Evolutionary conservation across 2,113 vertebrate genomes (phyloP).

Genomic region (Pachyramphus minor): DNA sequence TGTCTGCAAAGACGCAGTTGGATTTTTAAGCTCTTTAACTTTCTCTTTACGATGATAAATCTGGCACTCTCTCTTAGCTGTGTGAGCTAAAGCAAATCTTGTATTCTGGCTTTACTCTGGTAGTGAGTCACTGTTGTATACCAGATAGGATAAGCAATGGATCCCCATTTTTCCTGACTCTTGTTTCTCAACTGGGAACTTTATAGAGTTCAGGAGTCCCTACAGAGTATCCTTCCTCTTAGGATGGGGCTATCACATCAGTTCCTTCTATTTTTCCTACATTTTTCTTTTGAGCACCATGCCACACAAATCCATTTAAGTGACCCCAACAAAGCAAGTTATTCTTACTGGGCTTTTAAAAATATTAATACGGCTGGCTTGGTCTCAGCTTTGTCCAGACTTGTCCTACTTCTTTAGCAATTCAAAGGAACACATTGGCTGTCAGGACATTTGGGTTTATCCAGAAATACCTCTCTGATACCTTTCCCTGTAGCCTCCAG

Average conservation of each 20-base stretch:
- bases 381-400: neutral
- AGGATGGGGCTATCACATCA: neutral
- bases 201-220: accelerated
- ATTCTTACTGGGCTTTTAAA: neutral
- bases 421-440: neutral
- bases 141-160: neutral
- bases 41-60: neutral
- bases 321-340: neutral
- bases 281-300: neutral
- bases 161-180: neutral
- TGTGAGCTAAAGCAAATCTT: neutral
- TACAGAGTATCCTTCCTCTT: neutral
- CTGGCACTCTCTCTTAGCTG: neutral
- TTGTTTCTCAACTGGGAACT: neutral
- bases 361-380: neutral
- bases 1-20: neutral
- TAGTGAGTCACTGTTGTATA: neutral
- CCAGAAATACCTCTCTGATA: neutral
- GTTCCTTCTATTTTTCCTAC: neutral
- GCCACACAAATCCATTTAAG: neutral
- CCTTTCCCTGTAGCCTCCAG: neutral
- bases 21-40: neutral
- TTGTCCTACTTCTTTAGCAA: neutral
- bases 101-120: neutral
- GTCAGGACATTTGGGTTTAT: neutral